Percentiles rank a stretch among this genome's conserved stretches.
Evolutionary conservation across 2,113 vertebrate species (phyloP).

Genomic region (Nannospalax galili): DNA sequence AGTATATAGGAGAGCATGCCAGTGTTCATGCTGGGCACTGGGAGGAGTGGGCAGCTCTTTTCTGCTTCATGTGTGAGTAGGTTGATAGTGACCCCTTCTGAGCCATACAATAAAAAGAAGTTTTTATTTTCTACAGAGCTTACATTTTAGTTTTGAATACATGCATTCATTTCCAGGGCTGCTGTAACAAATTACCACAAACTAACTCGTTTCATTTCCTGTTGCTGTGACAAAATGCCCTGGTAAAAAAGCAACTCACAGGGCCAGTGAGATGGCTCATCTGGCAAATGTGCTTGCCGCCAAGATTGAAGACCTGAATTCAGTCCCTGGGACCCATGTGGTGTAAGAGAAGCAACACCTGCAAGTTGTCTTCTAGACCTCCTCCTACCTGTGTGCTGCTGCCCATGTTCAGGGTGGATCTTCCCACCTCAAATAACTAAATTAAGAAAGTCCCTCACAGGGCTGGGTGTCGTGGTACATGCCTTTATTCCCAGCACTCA

Average conservation of each 20-base stretch:
- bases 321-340: no score
- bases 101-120: no score
- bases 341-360: background rate
- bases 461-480: background rate
- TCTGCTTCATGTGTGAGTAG: background rate
- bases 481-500: background rate
- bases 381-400: rapidly evolving
- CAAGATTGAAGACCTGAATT: background rate
- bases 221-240: background rate
- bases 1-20: background rate
- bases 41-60: background rate
- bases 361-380: no score
- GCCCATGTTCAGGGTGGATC: background rate
- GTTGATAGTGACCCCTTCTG: background rate
- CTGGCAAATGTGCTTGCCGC: background rate
- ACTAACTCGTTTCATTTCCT: conserved; percentile 7
- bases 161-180: background rate
- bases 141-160: background rate
- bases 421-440: background rate
- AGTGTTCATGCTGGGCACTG: background rate
- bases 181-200: background rate
- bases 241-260: background rate
- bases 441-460: background rate
- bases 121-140: background rate
- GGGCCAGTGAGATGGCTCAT: background rate